phyloP scores from a whole-genome alignment of 2,797 vertebrate species.

The Malurus splendens region DNA sequence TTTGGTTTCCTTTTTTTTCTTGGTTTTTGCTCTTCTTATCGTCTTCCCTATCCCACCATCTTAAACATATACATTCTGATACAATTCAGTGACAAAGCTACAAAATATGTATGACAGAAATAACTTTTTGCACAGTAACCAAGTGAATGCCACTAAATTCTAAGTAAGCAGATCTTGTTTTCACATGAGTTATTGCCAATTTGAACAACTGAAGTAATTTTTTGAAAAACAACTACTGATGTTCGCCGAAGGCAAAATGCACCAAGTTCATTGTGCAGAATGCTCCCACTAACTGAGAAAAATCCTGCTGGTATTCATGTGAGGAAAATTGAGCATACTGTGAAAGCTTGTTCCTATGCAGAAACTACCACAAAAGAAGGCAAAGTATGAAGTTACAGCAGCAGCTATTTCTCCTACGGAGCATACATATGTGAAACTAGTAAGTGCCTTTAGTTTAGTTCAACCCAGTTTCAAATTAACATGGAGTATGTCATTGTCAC shows the following conservation, averaged over 20 bases:
- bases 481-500: not conserved
- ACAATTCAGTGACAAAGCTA: not conserved
- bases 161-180: not conserved
- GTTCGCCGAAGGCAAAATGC: not conserved
- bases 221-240: not conserved
- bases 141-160: not conserved
- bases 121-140: not conserved
- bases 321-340: not conserved
- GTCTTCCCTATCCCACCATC: not conserved
- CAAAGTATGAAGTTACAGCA: not conserved
- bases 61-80: not conserved
- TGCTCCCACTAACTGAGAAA: not conserved
- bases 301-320: not conserved
- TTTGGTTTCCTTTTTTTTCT: not conserved
- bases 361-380: not conserved
- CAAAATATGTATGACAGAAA: not conserved
- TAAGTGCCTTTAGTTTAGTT: not conserved
- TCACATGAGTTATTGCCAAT: not conserved
- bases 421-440: not conserved
- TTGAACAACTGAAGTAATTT: not conserved
- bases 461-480: not conserved
- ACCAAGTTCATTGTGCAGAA: accelerated
- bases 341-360: not conserved
- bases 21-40: not conserved
- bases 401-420: not conserved